Evolutionary conservation across 2,797 vertebrate species (phyloP), one percentile per base, ranked within the genome.

Genomic region (Gambelia wislizenii): DNA sequence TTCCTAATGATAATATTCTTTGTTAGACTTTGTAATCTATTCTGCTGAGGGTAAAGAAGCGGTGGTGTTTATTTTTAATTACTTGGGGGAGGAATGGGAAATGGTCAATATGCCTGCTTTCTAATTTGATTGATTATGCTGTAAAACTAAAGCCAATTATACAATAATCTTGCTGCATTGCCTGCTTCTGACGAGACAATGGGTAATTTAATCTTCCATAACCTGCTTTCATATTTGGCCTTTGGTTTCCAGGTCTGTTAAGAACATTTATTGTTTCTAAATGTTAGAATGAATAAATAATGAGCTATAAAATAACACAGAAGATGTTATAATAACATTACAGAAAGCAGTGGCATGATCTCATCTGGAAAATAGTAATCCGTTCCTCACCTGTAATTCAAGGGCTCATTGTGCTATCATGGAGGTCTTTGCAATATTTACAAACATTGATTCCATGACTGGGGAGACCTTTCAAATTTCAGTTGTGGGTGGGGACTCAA

Each of bases 81-180:
- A 89, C 78, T 82, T 89, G 54, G 78, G 52, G 54, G 72, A 82
- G 79, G 78, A 72, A 82, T 86, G 30, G 78, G 69, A 86, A 89
- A 89, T 89, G 74, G n/a, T 85, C 16, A 64, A 77, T 77, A 30
- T 2, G 77, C 64, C 10, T 5, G 44, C 25, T 61, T 39, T 86
- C 70, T 86, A 86, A 86, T 89, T 89, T 89, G 89, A 89, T 89
- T 86, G 89, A 89, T 89, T 86, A 89, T 76, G 72, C 78, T 76
- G 84, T 86, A 89, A 86, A 76, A 39, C 59, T 44, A 76, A 82
- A 76, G 70, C 49, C 47, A 67, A 59, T 76, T 36, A 82, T 86
- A 86, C 64, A 89, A 89, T 83, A 64, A 76, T 36, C 36, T 86
- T 36, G 0, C 74, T 27, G 0, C 9, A 33, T n/a, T 20, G 0